Evolutionary conservation across 2,113 vertebrate species (phyloP), one percentile per base, ranked within the genome.

Genomic region (Sinocyclocheilus anshuiensis): DNA sequence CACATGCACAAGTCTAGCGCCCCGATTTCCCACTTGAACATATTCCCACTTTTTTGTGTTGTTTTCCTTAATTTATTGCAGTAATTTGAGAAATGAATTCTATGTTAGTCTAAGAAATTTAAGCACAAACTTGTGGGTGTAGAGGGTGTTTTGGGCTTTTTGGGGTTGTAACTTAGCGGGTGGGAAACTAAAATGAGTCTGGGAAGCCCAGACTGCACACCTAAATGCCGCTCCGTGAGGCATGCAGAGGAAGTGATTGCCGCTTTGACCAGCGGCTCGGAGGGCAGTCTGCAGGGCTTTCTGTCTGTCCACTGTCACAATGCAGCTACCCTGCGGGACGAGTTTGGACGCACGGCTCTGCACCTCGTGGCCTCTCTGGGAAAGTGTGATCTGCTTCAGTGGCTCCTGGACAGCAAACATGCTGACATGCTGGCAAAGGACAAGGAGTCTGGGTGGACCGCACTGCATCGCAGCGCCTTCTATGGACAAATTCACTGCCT

Each of bases 401-500:
- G 98, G 98, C 94, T 99, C 81, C 92, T 97, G 89, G 95, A 96
- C 85, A 93, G 86, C 84, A 98, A 96, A 92, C 95, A 94, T 77
- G 96, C 96, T 50, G 98, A 99, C 90, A 92, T 96, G 16, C 89
- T 92, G 86, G 92, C 93, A 0, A 99, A 97, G 89, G 98, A 99
- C 92, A 97, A 96, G 88, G 98, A 99, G 76, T 99, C 98, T 0
- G 96, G 97, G 86, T 99, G 98, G 98, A 99, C 97, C 0, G 97
- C 98, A 86, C 91, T 99, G 89, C 98, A 99, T 90, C 96, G 98
- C 91, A 97, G 97, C 75, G 94, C 96, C 86, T 99, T 99, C 93
- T 99, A 99, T 77, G 98, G 98, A 63, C 97, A 98, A 84, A 97
- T 99, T 75, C 97, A 99, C 89, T 99, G 98, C 91, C 96, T 96